A percentile compares a stretch with the other conserved stretches of the same genome.
These are phyloP conservation scores for Riptortus pedestris DNA, from an alignment of 1,140 invertebrate species.

Conservation along the genomic window DNA sequence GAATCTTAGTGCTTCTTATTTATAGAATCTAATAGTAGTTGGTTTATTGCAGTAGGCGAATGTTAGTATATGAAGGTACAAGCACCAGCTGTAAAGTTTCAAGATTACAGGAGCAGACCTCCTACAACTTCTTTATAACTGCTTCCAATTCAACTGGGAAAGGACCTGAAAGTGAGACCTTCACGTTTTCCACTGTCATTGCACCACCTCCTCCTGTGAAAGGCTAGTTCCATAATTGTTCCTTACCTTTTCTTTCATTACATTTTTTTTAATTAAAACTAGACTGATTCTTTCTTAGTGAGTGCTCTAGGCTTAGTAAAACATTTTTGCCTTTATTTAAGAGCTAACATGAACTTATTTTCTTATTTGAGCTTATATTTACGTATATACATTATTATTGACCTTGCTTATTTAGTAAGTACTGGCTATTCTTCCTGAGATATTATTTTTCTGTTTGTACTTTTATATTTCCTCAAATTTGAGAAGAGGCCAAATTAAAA, in stretches of 20 bases:
- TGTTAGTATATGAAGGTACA: conserved; percentile 65
- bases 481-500: too few species aligned
- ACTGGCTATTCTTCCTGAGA: too few species aligned
- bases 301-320: too few species aligned
- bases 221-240: conserved; percentile 38
- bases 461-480: too few species aligned
- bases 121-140: conserved; percentile 70
- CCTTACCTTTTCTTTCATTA: neutral
- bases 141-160: conserved; percentile 72
- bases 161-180: conserved; percentile 60
- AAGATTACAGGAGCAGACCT: conserved; percentile 63
- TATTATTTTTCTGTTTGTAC: too few species aligned
- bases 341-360: too few species aligned
- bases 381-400: too few species aligned
- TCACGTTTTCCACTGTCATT: conserved; percentile 56
- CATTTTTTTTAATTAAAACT: neutral
- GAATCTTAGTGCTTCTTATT: neutral
- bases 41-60: conserved; percentile 44
- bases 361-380: too few species aligned
- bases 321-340: too few species aligned
- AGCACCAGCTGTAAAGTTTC: conserved; percentile 65
- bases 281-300: too few species aligned
- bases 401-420: too few species aligned
- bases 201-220: conserved; percentile 68
- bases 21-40: too few species aligned